Evolutionary conservation across 2,888 invertebrate genomes (phyloP), one percentile per base, ranked within the genome.

Genomic region (Agrotis ipsilon): DNA sequence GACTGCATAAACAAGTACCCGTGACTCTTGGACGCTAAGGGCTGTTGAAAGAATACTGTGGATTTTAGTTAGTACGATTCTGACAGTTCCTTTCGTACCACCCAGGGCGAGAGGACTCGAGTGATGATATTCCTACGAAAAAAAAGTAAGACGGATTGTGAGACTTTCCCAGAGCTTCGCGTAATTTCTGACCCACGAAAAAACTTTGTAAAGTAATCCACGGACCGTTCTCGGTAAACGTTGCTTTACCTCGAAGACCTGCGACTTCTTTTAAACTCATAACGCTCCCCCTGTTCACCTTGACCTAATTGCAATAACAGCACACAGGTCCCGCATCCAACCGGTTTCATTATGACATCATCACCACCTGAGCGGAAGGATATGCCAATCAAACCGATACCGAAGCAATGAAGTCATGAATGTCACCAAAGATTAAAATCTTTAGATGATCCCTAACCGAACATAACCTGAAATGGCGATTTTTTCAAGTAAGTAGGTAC

Each of bases 331-430:
- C 57, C 60, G 48, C 58, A 54, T 18, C 32, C 27, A 68, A 68
- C 59, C 65, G 58, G 62, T 68, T n/a, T n/a, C 59, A 27, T 54
- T 5, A 27, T 78, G 64, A 79, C 73, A 62, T 73, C 73, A 79
- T 24, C 4, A 62, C 49, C 73, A 84, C 76, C 79, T 84, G 68
- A 81, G 67, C 74, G 83, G 74, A 81, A 84, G 83, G 83, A 82
- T 72, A 84, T 68, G 77, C 61, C 80, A 75, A 73, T 84, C 70
- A 79, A 73, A 65, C 16, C 55, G 65, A 82, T 82, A 64, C 43
- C 55, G 32, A 59, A 57, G 73, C 63, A 70, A 73, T 72, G 68
- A 61, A 82, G 72, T 82, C 74, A 80, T 69, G 74, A 84, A 80
- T 84, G 83, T 85, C 84, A 78, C 78, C 5, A 24, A 19, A 45